phyloP scores from a whole-genome alignment of 2,888 invertebrate genomes.

The Torymus auratus region DNA sequence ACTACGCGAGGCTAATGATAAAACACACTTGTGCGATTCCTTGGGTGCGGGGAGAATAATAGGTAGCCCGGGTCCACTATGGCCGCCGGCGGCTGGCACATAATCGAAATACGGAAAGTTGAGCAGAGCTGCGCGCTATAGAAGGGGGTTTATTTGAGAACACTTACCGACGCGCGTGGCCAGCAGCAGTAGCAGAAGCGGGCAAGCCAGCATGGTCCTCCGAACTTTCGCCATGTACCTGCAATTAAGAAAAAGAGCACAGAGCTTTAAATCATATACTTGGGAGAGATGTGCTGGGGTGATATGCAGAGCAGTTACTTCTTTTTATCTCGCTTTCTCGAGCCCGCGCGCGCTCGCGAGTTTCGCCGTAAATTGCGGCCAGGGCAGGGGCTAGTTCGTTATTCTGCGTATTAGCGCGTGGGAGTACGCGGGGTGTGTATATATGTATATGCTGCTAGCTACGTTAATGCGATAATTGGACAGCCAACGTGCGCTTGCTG shows the following conservation, averaged over 20 bases:
- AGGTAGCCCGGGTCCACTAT: background rate
- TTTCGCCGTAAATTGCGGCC: too few relatives aligned
- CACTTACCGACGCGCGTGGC: constrained; percentile 52
- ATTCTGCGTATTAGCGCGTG: too few relatives aligned
- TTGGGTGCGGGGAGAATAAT: constrained; percentile 10
- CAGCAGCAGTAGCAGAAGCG: constrained; percentile 26
- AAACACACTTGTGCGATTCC: constrained; percentile 2
- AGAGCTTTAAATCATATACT: background rate
- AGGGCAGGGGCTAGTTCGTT: too few relatives aligned
- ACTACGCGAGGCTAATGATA: constrained; percentile 15
- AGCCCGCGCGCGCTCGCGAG: too few relatives aligned
- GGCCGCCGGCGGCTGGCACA: constrained; percentile 12
- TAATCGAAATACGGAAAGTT: constrained; percentile 47
- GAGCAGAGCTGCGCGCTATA: background rate
- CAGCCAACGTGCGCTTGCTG: too few relatives aligned
- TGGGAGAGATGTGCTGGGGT: too few relatives aligned
- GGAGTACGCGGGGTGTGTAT: too few relatives aligned
- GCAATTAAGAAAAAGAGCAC: constrained; percentile 13
- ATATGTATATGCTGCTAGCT: too few relatives aligned
- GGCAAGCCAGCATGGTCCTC: constrained; percentile 9
- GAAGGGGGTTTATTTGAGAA: constrained; percentile 15
- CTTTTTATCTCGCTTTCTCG: too few relatives aligned
- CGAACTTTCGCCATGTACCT: constrained; percentile 48
- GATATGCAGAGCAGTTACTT: too few relatives aligned
- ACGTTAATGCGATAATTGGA: too few relatives aligned